Conservation (phyloP, 2,113 vertebrate genomes). For the Megaceryle maxima region DNA sequence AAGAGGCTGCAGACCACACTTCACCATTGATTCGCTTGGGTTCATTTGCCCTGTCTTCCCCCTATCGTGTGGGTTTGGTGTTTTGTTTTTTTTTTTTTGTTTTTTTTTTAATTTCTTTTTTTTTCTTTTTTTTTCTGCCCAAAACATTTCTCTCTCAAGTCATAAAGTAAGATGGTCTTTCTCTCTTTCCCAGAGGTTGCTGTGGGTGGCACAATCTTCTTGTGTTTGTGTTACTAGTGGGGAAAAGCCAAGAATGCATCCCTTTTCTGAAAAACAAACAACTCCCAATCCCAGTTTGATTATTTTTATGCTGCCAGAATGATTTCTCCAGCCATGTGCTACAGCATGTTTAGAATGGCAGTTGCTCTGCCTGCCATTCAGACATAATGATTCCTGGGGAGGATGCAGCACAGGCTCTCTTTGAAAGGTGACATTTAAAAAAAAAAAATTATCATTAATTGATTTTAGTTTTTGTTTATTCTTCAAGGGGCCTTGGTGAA, state of each 20-base stretch:
- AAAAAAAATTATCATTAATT: background rate
- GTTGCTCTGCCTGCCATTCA: background rate
- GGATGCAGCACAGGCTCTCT: background rate
- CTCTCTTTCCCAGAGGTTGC: background rate
- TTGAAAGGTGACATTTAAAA: background rate
- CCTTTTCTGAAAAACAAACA: background rate
- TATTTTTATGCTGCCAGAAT: background rate
- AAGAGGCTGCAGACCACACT: background rate
- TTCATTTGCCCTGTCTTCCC: background rate
- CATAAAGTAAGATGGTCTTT: background rate
- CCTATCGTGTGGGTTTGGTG: too few species aligned
- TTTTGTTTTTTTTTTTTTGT: background rate
- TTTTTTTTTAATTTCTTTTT: too few species aligned
- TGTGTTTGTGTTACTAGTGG: background rate
- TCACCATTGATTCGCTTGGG: background rate
- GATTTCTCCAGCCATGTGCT: background rate
- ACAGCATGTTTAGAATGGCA: background rate
- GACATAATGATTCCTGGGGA: background rate
- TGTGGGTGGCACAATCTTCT: background rate
- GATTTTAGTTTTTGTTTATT: background rate
- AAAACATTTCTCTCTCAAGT: background rate
- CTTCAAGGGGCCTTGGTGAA: slow-evolving; percentile 92
- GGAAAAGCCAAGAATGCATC: background rate
- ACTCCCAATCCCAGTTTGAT: background rate
- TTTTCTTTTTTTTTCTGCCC: background rate